Base-by-base conservation (phyloP, 92 coral and sea anemone species). In the Palythoa grandis region DNA sequence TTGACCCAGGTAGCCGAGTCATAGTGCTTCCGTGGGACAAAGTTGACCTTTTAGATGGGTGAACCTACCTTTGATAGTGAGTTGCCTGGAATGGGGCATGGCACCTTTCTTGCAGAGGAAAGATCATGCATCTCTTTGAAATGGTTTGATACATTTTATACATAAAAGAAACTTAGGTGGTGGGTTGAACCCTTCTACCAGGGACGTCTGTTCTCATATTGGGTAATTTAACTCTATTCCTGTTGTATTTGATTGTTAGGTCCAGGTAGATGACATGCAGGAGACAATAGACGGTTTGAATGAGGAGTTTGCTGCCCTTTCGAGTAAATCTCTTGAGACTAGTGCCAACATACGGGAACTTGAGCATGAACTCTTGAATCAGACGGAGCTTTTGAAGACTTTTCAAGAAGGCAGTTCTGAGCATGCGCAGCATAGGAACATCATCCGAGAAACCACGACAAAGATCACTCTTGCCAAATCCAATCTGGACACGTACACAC, bases 231-330 rank as follows among this genome's bases (percentile, higher is more conserved):
- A 63, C 22, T 63, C 3, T 19, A 4, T 63, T 4, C 22, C 65
- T 19, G 11, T 20, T 63, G 24, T 63, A 4, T n/a, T 2, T 63
- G 29, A 11, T 19, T 66, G 9, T 47, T 58, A 97, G 99, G 97
- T 95, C 86, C 99, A 97, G 90, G 93, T 93, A 11, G 87, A 90
- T 73, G 98, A 97, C 72, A 93, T 97, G 79, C 97, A 93, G 76
- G 97, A 97, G 70, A 95, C 94, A 9, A 96, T 97, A 13, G 99
- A 97, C 77, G 82, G 72, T 77, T 87, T 97, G 76, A 95, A 97
- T 86, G 97, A 93, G 76, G 99, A 97, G 88, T 97, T 94, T 38
- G 91, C 98, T 14, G 91, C 90, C 67, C 91, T 95, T 23, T 90
- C 98, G 79, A 83, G 91, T 58, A 95, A 97, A 80, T 84, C 96